Percentiles rank a stretch among this genome's conserved stretches.
Evolutionary conservation across 2,888 invertebrate species (phyloP).

Genomic region (Phengaris alcon): DNA sequence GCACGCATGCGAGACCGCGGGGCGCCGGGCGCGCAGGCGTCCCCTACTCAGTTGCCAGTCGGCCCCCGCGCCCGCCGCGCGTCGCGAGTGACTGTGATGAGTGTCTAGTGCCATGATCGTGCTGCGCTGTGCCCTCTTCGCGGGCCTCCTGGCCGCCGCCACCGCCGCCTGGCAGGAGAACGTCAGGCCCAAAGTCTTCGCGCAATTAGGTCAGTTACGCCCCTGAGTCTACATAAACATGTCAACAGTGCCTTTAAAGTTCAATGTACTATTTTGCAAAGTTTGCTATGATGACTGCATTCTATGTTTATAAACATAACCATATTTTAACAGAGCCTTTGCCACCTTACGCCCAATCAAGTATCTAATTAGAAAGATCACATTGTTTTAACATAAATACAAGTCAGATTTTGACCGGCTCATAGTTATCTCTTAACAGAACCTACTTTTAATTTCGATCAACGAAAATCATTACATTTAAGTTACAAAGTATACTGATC

Average conservation of each 20-base stretch:
- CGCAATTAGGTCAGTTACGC: slow-evolving; percentile 89
- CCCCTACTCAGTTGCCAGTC: slow-evolving; percentile 75
- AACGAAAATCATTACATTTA: neutral
- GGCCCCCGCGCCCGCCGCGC: slow-evolving; percentile 77
- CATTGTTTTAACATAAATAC: neutral
- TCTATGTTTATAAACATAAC: slow-evolving; percentile 14
- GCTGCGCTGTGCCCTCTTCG: slow-evolving; percentile 72
- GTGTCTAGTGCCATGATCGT: slow-evolving; percentile 78
- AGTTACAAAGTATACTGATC: neutral
- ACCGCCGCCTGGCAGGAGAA: slow-evolving; percentile 92
- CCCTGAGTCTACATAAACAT: neutral
- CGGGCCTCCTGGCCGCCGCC: slow-evolving; percentile 77
- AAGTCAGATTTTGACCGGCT: neutral
- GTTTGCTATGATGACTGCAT: neutral
- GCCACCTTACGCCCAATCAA: neutral
- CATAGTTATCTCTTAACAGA: neutral
- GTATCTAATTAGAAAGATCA: neutral
- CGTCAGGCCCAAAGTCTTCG: slow-evolving; percentile 94
- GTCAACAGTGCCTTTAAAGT: neutral
- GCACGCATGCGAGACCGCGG: slow-evolving; percentile 58
- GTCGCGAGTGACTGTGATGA: slow-evolving; percentile 73
- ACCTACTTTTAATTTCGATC: neutral
- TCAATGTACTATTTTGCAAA: slow-evolving; percentile 4
- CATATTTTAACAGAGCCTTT: neutral
- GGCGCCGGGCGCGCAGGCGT: slow-evolving; percentile 20